These are phyloP conservation scores for Cybosia mesomella DNA, from an alignment of 2,888 invertebrate genomes.

Conservation along the genomic window DNA sequence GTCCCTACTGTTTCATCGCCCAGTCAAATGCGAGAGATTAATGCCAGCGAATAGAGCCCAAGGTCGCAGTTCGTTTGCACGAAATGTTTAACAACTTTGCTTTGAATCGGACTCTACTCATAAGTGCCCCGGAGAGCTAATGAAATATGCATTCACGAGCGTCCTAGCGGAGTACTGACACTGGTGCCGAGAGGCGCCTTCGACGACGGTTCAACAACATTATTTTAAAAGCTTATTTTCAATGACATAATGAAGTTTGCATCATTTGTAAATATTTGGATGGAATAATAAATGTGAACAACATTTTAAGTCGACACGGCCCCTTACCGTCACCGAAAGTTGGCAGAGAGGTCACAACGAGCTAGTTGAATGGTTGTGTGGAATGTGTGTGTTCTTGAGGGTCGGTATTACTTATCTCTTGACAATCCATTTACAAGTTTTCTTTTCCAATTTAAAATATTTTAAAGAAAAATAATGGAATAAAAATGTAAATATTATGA, in stretches of 20 bases:
- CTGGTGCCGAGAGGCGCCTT: not conserved
- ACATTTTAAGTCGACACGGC: no score
- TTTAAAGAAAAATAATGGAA: no score
- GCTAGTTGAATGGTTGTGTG: no score
- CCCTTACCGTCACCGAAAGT: no score
- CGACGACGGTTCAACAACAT: not conserved
- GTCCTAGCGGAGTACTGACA: not conserved
- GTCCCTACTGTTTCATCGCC: not conserved
- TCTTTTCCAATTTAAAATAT: no score
- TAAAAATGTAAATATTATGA: no score
- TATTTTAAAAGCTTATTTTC: not conserved
- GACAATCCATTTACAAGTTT: no score
- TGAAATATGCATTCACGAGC: slow-evolving; percentile 20
- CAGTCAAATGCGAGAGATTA: not conserved
- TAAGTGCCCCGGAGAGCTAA: slow-evolving; percentile 15
- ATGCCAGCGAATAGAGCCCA: no score
- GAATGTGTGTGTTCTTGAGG: no score
- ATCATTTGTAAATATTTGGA: not conserved
- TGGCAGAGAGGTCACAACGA: no score
- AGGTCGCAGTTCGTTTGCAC: not conserved
- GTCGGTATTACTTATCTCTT: no score
- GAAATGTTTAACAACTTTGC: slow-evolving; percentile 1
- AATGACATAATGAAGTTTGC: not conserved
- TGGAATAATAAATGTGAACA: not conserved
- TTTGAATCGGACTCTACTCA: slow-evolving; percentile 1